Base-by-base conservation (phyloP, 2,797 vertebrate species). In the Gadopsis bispinosus region DNA sequence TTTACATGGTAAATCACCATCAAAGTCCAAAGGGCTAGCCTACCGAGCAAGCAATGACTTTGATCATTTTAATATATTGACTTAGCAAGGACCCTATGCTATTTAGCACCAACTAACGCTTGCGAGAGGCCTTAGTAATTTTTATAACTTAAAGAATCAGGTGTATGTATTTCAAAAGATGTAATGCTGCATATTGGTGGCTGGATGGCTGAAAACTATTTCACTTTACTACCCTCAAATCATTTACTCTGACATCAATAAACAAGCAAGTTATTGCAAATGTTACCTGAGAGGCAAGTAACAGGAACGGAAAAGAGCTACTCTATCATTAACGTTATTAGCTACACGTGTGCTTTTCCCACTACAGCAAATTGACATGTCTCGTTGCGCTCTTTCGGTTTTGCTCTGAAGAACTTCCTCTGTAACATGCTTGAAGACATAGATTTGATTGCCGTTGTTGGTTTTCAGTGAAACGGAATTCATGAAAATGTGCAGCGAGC, bases 341-440 rank as follows among this genome's bases (percentile, higher is more conserved):
- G 41, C 58, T 47, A 5, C 51, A 75, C 56, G 69, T 58, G 75
- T 70, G 69, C 16, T 29, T 45, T 26, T 35, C 37, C 37, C 10
- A 10, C 37, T 39, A 39, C 2, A 2, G 10, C 20, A 58, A 29
- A 58, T 62, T 7, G 4, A 47, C 68, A 47, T 22, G 29, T 50
- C 19, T 69, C 41, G 0, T 8, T 0, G 2, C 31, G 33, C 7
- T 68, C 37, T 53, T 13, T 56, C 0, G 1, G 47, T 22, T 33
- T 56, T 51, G 45, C 4, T 53, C 3, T 39, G n/a, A 26, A 50
- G 43, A 59, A 13, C 1, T 2, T 20, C 1, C 10, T 55, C 7
- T 6, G 22, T 48, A 11, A 26, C 7, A 29, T 35, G 65, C 19
- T 8, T 7, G 4, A 50, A 50, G 39, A 50, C 41, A 14, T 26